Base-by-base conservation (phyloP, 2,888 invertebrate genomes). In the Sarcophaga variegata region DNA sequence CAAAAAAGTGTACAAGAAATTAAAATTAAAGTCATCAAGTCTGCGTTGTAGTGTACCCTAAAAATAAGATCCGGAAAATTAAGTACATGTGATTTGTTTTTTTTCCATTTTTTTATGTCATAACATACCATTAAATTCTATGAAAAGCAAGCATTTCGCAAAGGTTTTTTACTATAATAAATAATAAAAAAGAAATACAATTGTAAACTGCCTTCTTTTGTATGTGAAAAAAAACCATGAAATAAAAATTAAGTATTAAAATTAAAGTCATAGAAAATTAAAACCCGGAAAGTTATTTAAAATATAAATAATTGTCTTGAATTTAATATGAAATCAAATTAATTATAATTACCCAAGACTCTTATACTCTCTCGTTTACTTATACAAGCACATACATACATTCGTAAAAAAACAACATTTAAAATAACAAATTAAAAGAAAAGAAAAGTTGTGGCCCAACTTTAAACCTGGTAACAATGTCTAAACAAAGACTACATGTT, bases 401-500 rank as follows among this genome's bases (percentile, higher is more conserved):
- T 49, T 14, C 14, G 49, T 49, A 71, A 71, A 20, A 60, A 54
- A 71, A 12, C 25, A 25, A 12, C 63, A 59, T 60, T 54, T 54
- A 25, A 81, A 67, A 63, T 25, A 54, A 27, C 47, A 64, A 4
- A n/a, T 12, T 81, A 66, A 37, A 10, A 47, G 78, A 70, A 45
- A 67, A 25, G 69, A 27, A 59, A 64, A 69, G 49, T 59, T 25
- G 22, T 37, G 59, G 78, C 14, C 62, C 47, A 8, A 17, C 10
- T 6, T 6, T 11, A 37, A 54, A 17, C 17, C 5, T 54, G 14
- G 10, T 12, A 76, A 66, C 10, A 69, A 85, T 87, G 85, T 75
- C 72, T 83, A 72, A 72, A 77, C 82, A 85, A 63, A 72, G 83
- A 89, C 83, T 74, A 77, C 83, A 62, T 81, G 88, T 85, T 75